These are phyloP conservation scores for Dermatophagoides farinae DNA, from an alignment of 1,140 invertebrate species.

Conservation along the genomic window DNA sequence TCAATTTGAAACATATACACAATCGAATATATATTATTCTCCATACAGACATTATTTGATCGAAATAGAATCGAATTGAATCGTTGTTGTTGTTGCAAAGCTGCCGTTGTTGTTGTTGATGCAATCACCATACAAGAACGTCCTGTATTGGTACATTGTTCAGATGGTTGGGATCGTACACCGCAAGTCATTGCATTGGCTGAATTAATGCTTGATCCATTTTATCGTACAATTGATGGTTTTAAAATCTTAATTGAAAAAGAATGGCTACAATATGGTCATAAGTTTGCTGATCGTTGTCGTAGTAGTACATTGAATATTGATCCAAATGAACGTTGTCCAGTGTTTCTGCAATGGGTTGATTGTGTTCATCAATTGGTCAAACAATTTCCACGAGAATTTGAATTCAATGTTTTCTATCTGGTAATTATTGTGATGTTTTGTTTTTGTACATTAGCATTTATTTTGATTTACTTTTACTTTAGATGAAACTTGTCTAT, in stretches of 20 bases:
- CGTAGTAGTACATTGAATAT: constrained; percentile 58
- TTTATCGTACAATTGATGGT: constrained; percentile 77
- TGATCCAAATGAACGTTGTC: constrained; percentile 74
- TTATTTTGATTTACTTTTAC: constrained; percentile 7
- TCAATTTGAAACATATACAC: no score
- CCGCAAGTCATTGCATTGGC: constrained; percentile 78
- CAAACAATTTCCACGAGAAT: constrained; percentile 68
- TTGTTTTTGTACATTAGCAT: no score
- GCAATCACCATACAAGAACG: constrained; percentile 59
- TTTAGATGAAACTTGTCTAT: constrained; percentile 73
- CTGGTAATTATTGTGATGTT: no score
- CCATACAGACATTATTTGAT: no score
- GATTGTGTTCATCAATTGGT: constrained; percentile 86
- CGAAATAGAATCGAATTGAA: no score
- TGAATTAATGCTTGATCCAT: constrained; percentile 75
- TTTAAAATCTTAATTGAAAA: constrained; percentile 75
- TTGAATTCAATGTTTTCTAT: constrained; percentile 82
- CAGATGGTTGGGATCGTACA: constrained; percentile 90
- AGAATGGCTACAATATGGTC: constrained; percentile 90
- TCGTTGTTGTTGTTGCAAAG: no score
- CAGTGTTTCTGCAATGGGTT: constrained; percentile 92
- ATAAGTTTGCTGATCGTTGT: constrained; percentile 87
- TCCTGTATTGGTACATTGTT: constrained; percentile 83
- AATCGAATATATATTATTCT: no score
- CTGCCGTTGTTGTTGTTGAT: constrained; percentile 52